Base-by-base conservation (phyloP, 2,113 vertebrate species). In the Sisor rabdophorus region DNA sequence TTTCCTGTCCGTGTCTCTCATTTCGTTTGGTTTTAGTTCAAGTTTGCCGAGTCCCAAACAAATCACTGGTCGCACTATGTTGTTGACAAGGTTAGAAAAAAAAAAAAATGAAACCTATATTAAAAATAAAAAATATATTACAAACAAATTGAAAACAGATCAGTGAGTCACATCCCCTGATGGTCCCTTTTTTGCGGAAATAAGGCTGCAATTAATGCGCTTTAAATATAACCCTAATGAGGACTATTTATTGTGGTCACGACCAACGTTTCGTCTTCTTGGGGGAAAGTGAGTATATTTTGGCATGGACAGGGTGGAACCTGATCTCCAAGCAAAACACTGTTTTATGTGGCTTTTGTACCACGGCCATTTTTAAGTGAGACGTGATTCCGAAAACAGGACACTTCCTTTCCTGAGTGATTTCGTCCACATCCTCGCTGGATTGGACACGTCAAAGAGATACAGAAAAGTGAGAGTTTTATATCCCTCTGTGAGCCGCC, bases 291-390 rank as follows among this genome's bases (percentile, higher is more conserved):
- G 55, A 61, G 76, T 78, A 32, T 78, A 30, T 47, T 80, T 82
- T 82, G 81, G 81, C 81, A 58, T 19, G 26, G 24, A 65, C 64
- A 1, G 64, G 54, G 36, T 40, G 48, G 78, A 76, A 74, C 56
- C 81, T 70, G 63, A 76, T 77, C 69, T 82, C 81, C 81, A 82
- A 82, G 30, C 24, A 82, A 82, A 82, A 82, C 64, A 82, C 74
- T 50, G 26, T 55, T 82, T 80, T 68, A 80, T 82, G 81, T 82
- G 81, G 81, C 78, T 71, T 63, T 56, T 77, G 78, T 68, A 88
- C 80, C 76, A 76, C 82, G 81, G 81, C 80, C 86, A 83, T 87
- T 89, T 69, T 75, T 80, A 80, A 79, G 61, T 48, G 64, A 82
- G 70, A 79, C 77, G 65, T 73, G 76, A 52, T 71, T 76, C 77